These are phyloP conservation scores for Chlorospingus flavigularis DNA, from an alignment of 2,797 vertebrate genomes.

Conservation along the genomic window DNA sequence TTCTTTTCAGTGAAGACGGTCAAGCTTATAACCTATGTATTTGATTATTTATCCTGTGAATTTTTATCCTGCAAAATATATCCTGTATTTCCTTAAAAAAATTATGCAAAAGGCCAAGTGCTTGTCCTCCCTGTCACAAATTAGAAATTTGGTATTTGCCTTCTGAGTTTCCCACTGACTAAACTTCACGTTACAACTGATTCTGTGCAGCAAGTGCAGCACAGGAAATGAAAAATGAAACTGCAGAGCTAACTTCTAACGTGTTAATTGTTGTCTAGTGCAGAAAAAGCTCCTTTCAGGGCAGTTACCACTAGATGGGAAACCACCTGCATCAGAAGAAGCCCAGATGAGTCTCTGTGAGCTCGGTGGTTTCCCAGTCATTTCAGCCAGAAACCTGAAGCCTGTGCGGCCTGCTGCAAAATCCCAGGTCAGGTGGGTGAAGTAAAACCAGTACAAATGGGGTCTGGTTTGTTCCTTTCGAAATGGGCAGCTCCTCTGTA, in stretches of 20 bases:
- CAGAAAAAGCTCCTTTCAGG: not conserved
- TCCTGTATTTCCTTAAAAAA: not conserved
- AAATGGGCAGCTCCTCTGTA: not conserved
- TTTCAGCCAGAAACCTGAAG: not conserved
- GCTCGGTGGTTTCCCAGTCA: not conserved
- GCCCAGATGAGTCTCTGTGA: not conserved
- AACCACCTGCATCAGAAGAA: not conserved
- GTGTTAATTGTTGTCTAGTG: not conserved
- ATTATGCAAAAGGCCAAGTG: fast-evolving
- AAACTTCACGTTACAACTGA: not conserved
- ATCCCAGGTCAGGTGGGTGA: not conserved
- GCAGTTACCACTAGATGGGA: not conserved
- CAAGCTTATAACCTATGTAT: not conserved
- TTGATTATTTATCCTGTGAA: not conserved
- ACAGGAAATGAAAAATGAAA: conserved; percentile 14
- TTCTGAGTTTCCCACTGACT: not conserved
- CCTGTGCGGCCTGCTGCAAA: not conserved
- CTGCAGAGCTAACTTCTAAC: not conserved
- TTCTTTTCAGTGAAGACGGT: not conserved
- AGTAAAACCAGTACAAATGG: fast-evolving
- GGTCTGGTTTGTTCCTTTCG: not conserved
- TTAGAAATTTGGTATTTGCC: not conserved
- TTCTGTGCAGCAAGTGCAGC: not conserved
- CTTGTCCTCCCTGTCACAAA: not conserved
- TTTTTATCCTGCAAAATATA: not conserved